phyloP scores from a whole-genome alignment of 2,113 vertebrate genomes.

The Otus sunia region DNA sequence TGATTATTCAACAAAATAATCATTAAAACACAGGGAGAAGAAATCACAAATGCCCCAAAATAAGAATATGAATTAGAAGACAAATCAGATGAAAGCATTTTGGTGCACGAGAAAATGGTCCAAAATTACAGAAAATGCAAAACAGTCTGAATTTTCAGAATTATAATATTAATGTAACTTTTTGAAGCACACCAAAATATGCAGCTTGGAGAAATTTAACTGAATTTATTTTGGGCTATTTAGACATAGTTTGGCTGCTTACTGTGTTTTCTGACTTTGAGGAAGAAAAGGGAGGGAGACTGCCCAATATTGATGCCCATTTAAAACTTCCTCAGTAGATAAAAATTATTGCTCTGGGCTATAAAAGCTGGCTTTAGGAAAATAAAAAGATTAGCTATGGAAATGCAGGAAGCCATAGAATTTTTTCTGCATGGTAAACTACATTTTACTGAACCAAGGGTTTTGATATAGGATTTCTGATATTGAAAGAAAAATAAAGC shows the following conservation, averaged over 20 bases:
- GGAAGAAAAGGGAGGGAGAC: neutral
- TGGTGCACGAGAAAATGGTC: neutral
- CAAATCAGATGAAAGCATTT: neutral
- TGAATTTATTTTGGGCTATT: neutral
- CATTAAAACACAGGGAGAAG: neutral
- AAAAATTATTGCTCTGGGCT: slow-evolving; percentile 20
- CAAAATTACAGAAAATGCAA: neutral
- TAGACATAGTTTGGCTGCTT: neutral
- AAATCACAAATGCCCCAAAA: neutral
- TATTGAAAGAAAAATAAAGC: slow-evolving; percentile 18
- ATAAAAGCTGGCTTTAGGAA: neutral
- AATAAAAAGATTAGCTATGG: slow-evolving; percentile 45
- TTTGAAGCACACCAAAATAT: neutral
- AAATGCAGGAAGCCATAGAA: slow-evolving; percentile 13
- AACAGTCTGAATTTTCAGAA: neutral
- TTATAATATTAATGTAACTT: neutral
- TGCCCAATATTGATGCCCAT: neutral
- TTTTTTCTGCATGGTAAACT: slow-evolving; percentile 32
- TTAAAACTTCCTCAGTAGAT: slow-evolving; percentile 22
- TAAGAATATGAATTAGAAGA: neutral
- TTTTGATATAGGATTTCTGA: slow-evolving; percentile 26
- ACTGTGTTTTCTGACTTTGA: neutral
- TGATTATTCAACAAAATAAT: neutral
- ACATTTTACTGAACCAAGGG: slow-evolving; percentile 15
- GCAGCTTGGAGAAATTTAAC: neutral